phyloP scores from a whole-genome alignment of 2,797 vertebrate species.

The Pangasius macronema region DNA sequence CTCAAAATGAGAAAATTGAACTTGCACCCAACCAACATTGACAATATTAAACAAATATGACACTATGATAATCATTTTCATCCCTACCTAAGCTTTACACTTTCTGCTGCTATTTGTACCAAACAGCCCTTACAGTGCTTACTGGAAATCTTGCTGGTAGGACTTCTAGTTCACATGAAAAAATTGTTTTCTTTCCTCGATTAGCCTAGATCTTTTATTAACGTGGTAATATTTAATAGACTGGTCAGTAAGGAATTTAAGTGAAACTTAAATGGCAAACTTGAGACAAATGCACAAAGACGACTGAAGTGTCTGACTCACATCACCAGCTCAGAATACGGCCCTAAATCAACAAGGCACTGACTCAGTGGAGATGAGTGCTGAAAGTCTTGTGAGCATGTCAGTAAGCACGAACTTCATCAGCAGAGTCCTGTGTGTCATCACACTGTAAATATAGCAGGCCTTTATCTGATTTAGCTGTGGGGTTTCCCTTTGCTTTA shows the following conservation, averaged over 20 bases:
- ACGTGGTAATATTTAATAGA: neutral
- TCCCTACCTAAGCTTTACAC: neutral
- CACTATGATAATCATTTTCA: neutral
- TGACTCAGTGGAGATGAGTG: neutral
- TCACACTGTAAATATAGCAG: conserved; percentile 32
- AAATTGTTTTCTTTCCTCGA: neutral
- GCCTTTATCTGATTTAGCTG: conserved; percentile 31
- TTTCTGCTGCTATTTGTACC: neutral
- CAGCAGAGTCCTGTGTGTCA: conserved; percentile 18
- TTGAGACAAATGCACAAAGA: neutral
- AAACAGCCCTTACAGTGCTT: neutral
- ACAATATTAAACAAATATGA: neutral
- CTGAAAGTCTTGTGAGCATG: conserved; percentile 6
- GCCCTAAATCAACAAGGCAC: neutral
- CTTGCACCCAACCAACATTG: neutral
- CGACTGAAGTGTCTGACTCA: neutral
- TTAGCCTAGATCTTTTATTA: neutral
- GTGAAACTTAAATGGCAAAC: neutral
- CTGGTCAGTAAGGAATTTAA: neutral
- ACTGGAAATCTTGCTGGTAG: neutral
- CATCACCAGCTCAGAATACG: neutral
- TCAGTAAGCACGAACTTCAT: conserved; percentile 8
- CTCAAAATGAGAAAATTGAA: neutral
- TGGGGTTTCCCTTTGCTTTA: conserved; percentile 35
- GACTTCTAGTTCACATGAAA: neutral